Percentiles rank a stretch among this genome's conserved stretches.
phyloP scores from a whole-genome alignment of 2,797 vertebrate genomes.

The Hephaestus fuliginosus region DNA sequence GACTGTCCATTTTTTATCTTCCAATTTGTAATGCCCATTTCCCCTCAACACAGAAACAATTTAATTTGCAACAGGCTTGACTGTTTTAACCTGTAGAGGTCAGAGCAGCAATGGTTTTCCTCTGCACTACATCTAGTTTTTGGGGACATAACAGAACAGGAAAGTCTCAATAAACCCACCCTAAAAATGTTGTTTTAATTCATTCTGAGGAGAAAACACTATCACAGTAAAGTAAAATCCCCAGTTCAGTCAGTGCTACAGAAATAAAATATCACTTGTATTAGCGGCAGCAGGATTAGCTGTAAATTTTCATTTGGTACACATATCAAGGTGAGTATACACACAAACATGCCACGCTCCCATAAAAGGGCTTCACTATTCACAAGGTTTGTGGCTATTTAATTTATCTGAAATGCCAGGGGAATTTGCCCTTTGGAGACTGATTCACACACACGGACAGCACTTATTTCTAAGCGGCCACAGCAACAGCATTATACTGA shows the following conservation, averaged over 20 bases:
- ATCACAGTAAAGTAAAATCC: neutral
- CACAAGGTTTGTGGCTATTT: neutral
- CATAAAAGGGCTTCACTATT: too few relatives aligned
- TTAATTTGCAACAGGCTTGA: neutral
- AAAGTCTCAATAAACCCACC: neutral
- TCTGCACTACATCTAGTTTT: neutral
- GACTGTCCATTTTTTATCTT: neutral
- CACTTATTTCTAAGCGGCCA: neutral
- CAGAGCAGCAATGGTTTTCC: neutral
- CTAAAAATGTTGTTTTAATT: neutral
- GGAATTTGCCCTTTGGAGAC: neutral
- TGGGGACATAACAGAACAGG: neutral
- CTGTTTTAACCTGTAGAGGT: neutral
- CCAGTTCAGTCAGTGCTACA: neutral
- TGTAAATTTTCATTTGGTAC: neutral
- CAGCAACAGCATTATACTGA: neutral
- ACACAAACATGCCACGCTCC: neutral
- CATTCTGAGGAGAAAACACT: neutral
- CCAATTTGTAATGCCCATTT: neutral
- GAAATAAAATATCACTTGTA: neutral
- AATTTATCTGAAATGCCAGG: neutral
- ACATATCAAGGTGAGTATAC: too few relatives aligned
- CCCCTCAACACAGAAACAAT: neutral
- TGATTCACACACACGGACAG: neutral
- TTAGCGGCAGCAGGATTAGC: too few relatives aligned